Conservation (phyloP, 2,797 vertebrate species). For the Poeciliopsis turneri region DNA sequence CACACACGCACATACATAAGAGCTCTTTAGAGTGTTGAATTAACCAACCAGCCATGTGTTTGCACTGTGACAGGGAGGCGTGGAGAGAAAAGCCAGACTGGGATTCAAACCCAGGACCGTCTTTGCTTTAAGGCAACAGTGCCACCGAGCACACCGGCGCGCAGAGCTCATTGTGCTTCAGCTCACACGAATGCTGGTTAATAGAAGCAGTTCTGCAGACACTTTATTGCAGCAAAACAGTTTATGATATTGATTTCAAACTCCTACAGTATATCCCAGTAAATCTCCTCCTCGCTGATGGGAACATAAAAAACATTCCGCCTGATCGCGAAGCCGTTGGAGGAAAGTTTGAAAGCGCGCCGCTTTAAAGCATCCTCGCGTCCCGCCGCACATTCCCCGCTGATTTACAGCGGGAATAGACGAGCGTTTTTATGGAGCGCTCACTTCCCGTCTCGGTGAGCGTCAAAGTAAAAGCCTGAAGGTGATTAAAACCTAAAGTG, state of each 20-base stretch:
- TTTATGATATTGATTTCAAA: background rate
- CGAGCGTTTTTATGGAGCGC: constrained; percentile 61
- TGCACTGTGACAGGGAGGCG: background rate
- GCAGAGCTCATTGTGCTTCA: background rate
- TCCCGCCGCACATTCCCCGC: constrained; percentile 42
- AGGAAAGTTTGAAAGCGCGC: constrained; percentile 17
- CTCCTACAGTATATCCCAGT: background rate
- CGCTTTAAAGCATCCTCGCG: constrained; percentile 46
- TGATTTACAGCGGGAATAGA: constrained; percentile 48
- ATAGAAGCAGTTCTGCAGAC: background rate
- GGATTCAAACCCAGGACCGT: background rate
- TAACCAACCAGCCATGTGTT: background rate
- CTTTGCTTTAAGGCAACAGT: background rate
- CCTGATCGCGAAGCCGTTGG: background rate
- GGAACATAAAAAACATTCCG: constrained; percentile 24
- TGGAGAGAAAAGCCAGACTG: background rate
- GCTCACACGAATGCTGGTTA: background rate
- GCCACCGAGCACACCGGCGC: background rate
- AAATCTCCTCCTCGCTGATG: constrained; percentile 16
- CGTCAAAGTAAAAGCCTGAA: constrained; percentile 50
- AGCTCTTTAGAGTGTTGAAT: background rate
- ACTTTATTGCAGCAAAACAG: background rate
- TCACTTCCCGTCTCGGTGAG: constrained; percentile 49
- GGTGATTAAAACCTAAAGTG: constrained; percentile 63
- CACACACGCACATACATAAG: background rate